Evolutionary conservation across 2,888 invertebrate genomes (phyloP).

Genomic region (Sphaeridia pumilis): DNA sequence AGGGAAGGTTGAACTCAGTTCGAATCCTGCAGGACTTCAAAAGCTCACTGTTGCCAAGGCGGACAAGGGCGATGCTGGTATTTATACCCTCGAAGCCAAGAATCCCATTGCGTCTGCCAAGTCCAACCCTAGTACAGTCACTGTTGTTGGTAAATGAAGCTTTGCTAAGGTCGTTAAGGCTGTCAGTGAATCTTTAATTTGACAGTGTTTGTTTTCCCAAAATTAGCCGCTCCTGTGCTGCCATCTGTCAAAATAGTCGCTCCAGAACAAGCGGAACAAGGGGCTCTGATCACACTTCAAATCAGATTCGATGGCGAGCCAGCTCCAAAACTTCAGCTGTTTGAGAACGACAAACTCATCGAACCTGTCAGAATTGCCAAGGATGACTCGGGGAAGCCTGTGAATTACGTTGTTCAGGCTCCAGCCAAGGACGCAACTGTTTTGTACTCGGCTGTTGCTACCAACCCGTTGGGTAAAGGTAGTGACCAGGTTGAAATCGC

Average conservation of each 20-base stretch:
- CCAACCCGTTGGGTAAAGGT: conserved; percentile 9
- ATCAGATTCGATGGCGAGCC: conserved; percentile 11
- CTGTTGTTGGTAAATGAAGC: conserved; percentile 9
- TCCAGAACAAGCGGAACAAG: conserved; percentile 7
- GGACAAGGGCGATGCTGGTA: conserved; percentile 11
- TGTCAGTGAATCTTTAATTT: conserved; percentile 2
- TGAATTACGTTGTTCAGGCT: conserved; percentile 7
- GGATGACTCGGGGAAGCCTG: neutral
- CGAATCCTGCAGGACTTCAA: conserved; percentile 12
- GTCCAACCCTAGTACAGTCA: conserved; percentile 14
- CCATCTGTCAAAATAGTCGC: conserved; percentile 13
- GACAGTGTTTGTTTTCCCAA: neutral
- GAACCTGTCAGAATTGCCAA: conserved; percentile 6
- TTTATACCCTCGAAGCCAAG: conserved; percentile 15
- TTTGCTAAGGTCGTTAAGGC: neutral
- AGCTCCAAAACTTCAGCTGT: conserved; percentile 5
- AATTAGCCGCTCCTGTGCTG: conserved; percentile 6
- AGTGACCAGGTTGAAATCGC: conserved; percentile 11
- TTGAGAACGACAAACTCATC: conserved; percentile 13
- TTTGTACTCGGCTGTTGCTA: conserved; percentile 7
- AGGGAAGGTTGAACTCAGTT: conserved; percentile 6
- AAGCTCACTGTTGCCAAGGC: conserved; percentile 10
- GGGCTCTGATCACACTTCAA: conserved; percentile 3
- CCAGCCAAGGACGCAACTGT: conserved; percentile 9
- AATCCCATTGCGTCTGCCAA: conserved; percentile 12